Base-by-base conservation (phyloP, 2,797 vertebrate genomes). In the Sphaeramia orbicularis region DNA sequence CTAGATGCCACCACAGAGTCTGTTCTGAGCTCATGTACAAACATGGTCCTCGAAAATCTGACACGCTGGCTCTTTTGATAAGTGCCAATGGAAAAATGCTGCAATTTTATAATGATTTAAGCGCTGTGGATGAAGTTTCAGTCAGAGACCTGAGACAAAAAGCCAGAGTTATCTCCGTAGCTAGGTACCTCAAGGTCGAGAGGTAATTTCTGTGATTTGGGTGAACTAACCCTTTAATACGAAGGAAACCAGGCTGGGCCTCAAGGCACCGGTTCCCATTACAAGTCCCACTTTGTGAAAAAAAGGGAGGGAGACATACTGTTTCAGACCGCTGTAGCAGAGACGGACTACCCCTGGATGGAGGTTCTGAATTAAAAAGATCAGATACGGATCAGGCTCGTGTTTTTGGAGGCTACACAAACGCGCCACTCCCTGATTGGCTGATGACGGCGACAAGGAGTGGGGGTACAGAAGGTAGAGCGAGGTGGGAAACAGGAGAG, bases 211-310 rank as follows among this genome's bases (percentile, higher is more conserved):
- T 18, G 27, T 65, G 63, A 66, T 76, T 74, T 58, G 36, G 44
- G 54, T 84, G 67, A 86, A 76, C 38, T 8, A n/a, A 84, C 45
- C 50, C 54, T 61, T 76, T 71, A 51, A 30, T 16, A 67, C 65
- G 40, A 38, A 50, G 66, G 38, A 64, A 80, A 77, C 38, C 72
- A 82, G 84, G 65, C 76, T 79, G 85, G 76, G 76, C 65, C 69
- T 66, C 74, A 81, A 77, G 74, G 75, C 73, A 83, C 76, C 67
- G 36, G 65, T 57, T 84, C 72, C 71, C 40, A 83, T 78, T 65
- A 68, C 63, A 79, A 85, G 80, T 76, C 73, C 70, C 74, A 77
- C 66, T 77, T 40, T 43, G 67, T 70, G 60, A 42, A 47, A n/a
- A 35, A 53, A 48, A 60, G 44, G 58, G 24, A 65, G 63, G 32